A percentile compares a stretch with the other conserved stretches of the same genome.
phyloP scores from a whole-genome alignment of 2,797 vertebrate genomes.

The Danio jaintianensis region DNA sequence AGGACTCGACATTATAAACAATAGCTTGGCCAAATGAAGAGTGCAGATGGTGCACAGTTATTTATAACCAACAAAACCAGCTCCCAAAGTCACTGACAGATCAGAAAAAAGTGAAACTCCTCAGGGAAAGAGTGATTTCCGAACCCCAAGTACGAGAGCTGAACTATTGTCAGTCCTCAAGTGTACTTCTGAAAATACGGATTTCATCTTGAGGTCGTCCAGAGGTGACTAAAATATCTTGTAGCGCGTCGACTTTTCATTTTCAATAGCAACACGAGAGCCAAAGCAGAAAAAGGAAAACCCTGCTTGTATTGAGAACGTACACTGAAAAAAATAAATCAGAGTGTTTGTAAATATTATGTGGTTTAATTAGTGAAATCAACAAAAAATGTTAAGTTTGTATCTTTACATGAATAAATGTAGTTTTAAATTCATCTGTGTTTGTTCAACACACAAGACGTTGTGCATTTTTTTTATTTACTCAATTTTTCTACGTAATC shows the following conservation, averaged over 20 bases:
- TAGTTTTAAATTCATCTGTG: no score
- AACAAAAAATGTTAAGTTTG: no score
- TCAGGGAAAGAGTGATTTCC: background rate
- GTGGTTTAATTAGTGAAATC: no score
- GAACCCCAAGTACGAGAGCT: background rate
- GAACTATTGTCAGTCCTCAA: constrained; percentile 1
- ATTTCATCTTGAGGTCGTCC: background rate
- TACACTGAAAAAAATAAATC: no score
- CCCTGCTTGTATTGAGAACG: constrained; percentile 2
- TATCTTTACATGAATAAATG: no score
- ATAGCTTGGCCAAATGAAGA: background rate
- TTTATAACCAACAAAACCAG: background rate
- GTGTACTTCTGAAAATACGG: background rate
- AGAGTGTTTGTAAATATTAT: no score
- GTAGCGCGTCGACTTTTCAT: background rate
- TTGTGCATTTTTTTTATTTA: no score
- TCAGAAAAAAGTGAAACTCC: background rate
- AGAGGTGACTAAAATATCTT: background rate
- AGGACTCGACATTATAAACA: constrained; percentile 13
- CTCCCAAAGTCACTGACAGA: background rate
- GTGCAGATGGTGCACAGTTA: background rate
- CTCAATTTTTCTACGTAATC: no score
- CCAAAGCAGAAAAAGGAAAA: constrained; percentile 38
- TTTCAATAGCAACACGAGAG: constrained; percentile 1
- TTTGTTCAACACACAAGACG: no score